Evolutionary conservation across 2,888 invertebrate species (phyloP), one percentile per base, ranked within the genome.

Genomic region (Thecocarcelia acutangulata): DNA sequence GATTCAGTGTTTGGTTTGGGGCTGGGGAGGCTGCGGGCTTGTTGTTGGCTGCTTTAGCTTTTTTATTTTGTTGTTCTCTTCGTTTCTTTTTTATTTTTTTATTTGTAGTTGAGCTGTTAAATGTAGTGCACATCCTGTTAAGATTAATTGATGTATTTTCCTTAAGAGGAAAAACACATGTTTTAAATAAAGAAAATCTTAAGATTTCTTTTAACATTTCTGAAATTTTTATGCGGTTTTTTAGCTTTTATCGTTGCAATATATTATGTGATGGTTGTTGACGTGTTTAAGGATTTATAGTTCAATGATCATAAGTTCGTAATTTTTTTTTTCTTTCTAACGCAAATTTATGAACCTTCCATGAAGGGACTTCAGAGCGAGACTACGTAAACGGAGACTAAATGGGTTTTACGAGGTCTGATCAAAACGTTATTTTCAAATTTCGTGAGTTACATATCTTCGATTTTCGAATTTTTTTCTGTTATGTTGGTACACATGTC

Each of bases 61-160:
- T 12, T n/a, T n/a, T n/a, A n/a, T n/a, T n/a, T n/a, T n/a, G n/a
- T 61, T 59, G 21, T 9, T 33, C 6, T 33, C 8, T 3, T 9
- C 8, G 8, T 8, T 9, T 33, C 9, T 33, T 9, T 50, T 13
- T 12, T 12, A 4, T 3, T 2, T 21, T 13, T 42, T 6, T 12
- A 13, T 72, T 46, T 56, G 73, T 33, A 63, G 64, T 59, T 66
- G 33, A 70, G 69, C 52, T 75, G 58, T 44, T 80, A 70, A 81
- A 81, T 81, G 74, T 74, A 75, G 56, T 75, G 74, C 78, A 82
- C 74, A 82, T 82, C 82, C 82, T 82, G 82, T 66, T 70, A 66
- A 82, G 78, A 82, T 82, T 82, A 82, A 82, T 78, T 82, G 70
- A 78, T 82, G 82, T 66, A 59, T 78, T 68, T 58, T 66, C 46